Evolutionary conservation across 2,797 vertebrate genomes (phyloP), one percentile per base, ranked within the genome.

Genomic region (Zenarchopterus dispar): DNA sequence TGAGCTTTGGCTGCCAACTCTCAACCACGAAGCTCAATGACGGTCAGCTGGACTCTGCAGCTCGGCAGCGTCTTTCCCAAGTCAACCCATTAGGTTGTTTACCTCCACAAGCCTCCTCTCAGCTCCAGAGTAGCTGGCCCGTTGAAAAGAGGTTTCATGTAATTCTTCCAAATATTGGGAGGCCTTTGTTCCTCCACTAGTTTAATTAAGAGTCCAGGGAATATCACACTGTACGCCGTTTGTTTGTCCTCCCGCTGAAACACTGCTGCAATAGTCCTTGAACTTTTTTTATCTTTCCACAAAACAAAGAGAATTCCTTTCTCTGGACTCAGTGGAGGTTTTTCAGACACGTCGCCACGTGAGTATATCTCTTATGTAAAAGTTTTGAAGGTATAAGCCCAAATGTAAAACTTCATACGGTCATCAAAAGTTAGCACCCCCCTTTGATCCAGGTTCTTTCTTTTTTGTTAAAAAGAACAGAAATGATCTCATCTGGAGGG

Each of bases 131-230:
- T 33, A 31, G 26, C 1, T 31, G 43, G 19, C 26, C 26, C 19
- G 44, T 19, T 31, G 18, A 28, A 18, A 15, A 5, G 11, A 31
- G 18, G 42, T 57, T 45, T 4, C 43, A 15, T 45, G 24, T 31
- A 46, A 41, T 33, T 46, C 55, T 10, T 57, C 13, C 21, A 6
- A 21, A 46, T 21, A 21, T 21, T 46, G 44, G 21, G 19, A 21
- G 10, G 44, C 19, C 21, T 46, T 43, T 57, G 55, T 46, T 45
- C 26, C 18, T 2, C 16, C 24, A 22, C 24, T 28, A 5, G n/a
- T 46, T 28, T 57, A 57, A 57, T 57, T 31, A 46, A 46, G 43
- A 16, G 13, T 21, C 24, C 18, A 9, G 56, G 43, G 56, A 57
- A 46, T 57, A 33, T 46, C 15, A 6, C 56, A 21, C 17, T 26